Conservation (phyloP, 2,113 vertebrate genomes). For the Rhea pennata region DNA sequence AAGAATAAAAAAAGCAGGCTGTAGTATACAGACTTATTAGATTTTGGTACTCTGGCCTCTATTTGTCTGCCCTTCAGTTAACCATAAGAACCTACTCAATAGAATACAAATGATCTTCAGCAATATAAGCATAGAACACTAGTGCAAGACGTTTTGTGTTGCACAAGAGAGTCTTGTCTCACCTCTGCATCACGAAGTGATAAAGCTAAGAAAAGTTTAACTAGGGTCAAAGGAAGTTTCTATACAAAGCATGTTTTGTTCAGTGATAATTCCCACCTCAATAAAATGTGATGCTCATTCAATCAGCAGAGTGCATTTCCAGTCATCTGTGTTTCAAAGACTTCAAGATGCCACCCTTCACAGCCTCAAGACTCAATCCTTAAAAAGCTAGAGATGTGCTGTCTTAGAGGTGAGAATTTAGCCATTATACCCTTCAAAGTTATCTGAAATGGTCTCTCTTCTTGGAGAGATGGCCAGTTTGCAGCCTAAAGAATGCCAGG, state of each 20-base stretch:
- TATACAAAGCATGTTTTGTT: constrained; percentile 17
- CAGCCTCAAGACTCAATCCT: background rate
- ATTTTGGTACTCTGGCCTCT: background rate
- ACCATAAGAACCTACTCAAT: background rate
- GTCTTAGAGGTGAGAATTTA: background rate
- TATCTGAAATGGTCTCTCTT: background rate
- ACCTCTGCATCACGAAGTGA: background rate
- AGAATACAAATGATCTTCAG: background rate
- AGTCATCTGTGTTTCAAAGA: background rate
- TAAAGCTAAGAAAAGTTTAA: background rate
- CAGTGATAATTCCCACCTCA: background rate
- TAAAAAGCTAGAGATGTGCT: background rate
- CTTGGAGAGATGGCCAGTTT: background rate
- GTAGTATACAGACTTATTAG: background rate
- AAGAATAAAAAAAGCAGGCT: background rate
- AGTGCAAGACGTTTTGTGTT: background rate
- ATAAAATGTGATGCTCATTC: background rate
- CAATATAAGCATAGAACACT: background rate
- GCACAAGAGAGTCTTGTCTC: background rate
- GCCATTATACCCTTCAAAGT: background rate
- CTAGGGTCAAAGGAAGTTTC: background rate
- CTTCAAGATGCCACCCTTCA: background rate
- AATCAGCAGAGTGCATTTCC: background rate
- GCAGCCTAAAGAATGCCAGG: background rate
- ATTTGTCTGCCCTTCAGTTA: background rate